A percentile compares a stretch with the other conserved stretches of the same genome.
These are phyloP conservation scores for Apocrypta bakeri DNA, from an alignment of 1,140 invertebrate genomes.

Conservation along the genomic window DNA sequence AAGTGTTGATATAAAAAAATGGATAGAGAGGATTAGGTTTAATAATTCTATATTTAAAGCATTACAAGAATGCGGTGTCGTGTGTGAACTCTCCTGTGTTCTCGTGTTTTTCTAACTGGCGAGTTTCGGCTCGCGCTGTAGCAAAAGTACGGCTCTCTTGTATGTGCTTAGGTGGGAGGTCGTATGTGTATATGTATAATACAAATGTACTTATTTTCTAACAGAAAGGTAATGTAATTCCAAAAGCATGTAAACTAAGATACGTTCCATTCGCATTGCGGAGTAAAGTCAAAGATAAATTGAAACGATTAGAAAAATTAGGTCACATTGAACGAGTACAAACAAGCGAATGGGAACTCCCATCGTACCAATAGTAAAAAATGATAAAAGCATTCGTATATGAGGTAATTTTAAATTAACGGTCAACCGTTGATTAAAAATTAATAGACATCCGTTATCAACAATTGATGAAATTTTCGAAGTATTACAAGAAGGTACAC, in stretches of 20 bases:
- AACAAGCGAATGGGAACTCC: conserved; percentile 53
- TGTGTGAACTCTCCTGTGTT: too few relatives aligned
- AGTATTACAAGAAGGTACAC: conserved; percentile 4
- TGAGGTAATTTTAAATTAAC: conserved; percentile 51
- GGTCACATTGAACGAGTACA: conserved; percentile 43
- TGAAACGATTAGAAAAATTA: conserved; percentile 20
- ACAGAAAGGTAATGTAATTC: conserved; percentile 36
- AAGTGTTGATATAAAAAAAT: too few relatives aligned
- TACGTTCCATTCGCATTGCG: conserved; percentile 43
- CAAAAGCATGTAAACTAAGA: conserved; percentile 31
- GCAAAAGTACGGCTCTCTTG: too few relatives aligned
- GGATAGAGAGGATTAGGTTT: too few relatives aligned
- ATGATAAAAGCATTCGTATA: conserved; percentile 54
- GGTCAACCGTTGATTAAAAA: conserved; percentile 18
- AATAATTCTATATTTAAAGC: too few relatives aligned
- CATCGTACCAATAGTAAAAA: conserved; percentile 58
- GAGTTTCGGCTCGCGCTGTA: too few relatives aligned
- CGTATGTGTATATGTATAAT: too few relatives aligned
- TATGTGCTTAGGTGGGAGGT: too few relatives aligned
- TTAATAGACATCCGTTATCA: conserved; percentile 36
- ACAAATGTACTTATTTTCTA: too few relatives aligned
- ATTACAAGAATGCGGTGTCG: too few relatives aligned
- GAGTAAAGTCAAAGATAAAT: conserved; percentile 57
- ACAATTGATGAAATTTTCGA: conserved; percentile 43
- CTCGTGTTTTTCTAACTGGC: too few relatives aligned